A percentile compares a stretch with the other conserved stretches of the same genome.
phyloP scores from a whole-genome alignment of 2,888 invertebrate genomes.

The Meloe dianella region DNA sequence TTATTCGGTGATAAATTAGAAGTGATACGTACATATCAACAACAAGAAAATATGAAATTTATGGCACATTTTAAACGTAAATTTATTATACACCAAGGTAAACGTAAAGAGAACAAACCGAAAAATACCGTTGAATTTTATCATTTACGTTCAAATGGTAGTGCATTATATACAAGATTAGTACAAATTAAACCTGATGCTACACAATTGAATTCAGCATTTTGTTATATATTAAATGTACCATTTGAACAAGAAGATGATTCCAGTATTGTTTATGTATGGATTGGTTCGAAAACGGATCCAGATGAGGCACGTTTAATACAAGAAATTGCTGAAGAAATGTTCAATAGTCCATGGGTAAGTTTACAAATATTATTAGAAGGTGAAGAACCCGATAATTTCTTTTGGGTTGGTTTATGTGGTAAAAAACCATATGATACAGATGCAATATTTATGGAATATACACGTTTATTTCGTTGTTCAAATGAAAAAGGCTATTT shows the following conservation, averaged over 20 bases:
- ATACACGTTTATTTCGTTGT: constrained; percentile 93
- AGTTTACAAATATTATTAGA: constrained; percentile 83
- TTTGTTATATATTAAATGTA: constrained; percentile 93
- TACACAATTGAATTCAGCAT: constrained; percentile 85
- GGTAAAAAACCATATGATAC: constrained; percentile 89
- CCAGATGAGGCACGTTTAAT: constrained; percentile 85
- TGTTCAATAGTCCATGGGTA: constrained; percentile 85
- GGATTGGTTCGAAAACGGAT: constrained; percentile 88
- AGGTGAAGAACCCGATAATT: constrained; percentile 97
- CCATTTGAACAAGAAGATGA: constrained; percentile 87
- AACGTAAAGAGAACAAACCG: constrained; percentile 64
- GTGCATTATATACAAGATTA: constrained; percentile 88
- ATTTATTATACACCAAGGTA: constrained; percentile 91
- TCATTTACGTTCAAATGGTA: constrained; percentile 95
- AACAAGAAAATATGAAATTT: constrained; percentile 98
- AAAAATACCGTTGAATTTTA: constrained; percentile 83
- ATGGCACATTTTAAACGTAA: constrained; percentile 95
- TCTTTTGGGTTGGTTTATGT: constrained; percentile 95
- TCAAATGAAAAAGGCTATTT: constrained; percentile 99
- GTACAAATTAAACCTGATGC: constrained; percentile 91
- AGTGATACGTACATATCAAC: constrained; percentile 95
- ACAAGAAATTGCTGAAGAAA: constrained; percentile 91
- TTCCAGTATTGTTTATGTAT: constrained; percentile 92
- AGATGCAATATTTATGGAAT: constrained; percentile 90
- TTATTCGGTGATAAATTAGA: constrained; percentile 90